Evolutionary conservation across 1,140 invertebrate species (phyloP).

Genomic region (Papilio polyxenes): DNA sequence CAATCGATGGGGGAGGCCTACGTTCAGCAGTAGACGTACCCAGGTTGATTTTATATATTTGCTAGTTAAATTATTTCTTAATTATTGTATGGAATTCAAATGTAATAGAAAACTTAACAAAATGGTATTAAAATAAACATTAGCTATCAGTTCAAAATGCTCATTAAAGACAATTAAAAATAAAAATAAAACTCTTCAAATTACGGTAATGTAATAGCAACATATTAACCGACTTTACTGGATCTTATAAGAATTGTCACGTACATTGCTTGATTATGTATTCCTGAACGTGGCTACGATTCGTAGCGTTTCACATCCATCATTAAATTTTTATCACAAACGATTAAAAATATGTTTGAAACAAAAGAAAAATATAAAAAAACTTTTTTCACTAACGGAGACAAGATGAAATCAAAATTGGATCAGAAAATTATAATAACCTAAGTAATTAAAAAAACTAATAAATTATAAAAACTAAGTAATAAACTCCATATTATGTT

Average conservation of each 20-base stretch:
- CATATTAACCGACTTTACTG: neutral
- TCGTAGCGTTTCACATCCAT: constrained; percentile 12
- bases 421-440: too few relatives aligned
- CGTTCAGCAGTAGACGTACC: too few relatives aligned
- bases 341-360: neutral
- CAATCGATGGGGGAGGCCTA: too few relatives aligned
- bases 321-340: neutral
- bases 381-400: too few relatives aligned
- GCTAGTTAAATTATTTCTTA: too few relatives aligned
- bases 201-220: neutral
- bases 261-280: neutral
- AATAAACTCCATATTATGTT: neutral
- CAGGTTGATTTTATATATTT: too few relatives aligned
- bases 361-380: neutral
- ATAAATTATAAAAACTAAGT: too few relatives aligned
- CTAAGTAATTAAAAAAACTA: too few relatives aligned
- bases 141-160: neutral
- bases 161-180: neutral
- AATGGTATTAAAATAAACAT: neutral
- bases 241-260: neutral
- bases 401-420: too few relatives aligned
- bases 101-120: too few relatives aligned
- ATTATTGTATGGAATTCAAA: too few relatives aligned
- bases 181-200: neutral
- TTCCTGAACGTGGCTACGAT: neutral